Conservation (phyloP, 2,113 vertebrate genomes). For the Gymnarchus niloticus region DNA sequence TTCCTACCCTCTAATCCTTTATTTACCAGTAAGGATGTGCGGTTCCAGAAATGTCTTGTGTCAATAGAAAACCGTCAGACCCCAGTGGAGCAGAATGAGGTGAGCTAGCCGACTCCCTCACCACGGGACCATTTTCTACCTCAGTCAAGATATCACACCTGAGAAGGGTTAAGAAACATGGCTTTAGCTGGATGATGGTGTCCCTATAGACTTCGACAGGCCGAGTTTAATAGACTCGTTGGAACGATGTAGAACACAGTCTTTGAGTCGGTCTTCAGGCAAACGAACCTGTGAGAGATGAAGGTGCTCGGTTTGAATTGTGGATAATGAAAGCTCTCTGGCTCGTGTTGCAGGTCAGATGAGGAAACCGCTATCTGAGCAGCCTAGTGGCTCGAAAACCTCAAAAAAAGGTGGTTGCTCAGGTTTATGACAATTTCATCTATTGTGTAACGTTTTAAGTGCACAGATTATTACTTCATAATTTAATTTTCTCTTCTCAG, state of each 20-base stretch:
- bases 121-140: background rate
- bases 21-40: background rate
- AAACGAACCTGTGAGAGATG: background rate
- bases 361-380: background rate
- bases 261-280: background rate
- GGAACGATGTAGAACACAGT: background rate
- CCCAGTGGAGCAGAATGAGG: background rate
- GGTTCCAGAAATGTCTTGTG: background rate
- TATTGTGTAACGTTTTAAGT: background rate
- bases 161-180: background rate
- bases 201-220: too few relatives aligned
- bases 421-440: background rate
- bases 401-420: background rate
- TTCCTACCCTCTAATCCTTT: constrained; percentile 6
- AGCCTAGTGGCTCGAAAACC: background rate
- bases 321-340: background rate
- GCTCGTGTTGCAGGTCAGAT: background rate
- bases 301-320: background rate
- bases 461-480: background rate
- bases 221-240: background rate
- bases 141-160: background rate
- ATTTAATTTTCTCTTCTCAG: background rate
- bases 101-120: background rate
- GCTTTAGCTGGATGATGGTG: background rate
- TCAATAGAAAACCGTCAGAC: background rate